Conservation (phyloP, 1,140 invertebrate genomes). For the Drosophila burlai region DNA sequence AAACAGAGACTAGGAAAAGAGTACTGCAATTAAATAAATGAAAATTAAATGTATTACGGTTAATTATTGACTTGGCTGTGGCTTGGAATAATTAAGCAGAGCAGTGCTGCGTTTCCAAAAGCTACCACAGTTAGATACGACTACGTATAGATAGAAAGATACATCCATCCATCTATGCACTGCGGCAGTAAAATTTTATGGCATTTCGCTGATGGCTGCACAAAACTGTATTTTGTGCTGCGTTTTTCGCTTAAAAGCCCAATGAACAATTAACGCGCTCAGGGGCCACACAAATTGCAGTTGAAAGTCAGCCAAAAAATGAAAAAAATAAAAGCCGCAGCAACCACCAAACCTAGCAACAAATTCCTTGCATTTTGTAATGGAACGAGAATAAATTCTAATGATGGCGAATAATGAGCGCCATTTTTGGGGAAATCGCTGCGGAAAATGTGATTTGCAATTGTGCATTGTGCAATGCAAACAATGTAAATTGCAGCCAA, state of each 20-base stretch:
- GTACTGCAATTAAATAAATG: constrained; percentile 46
- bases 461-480: constrained; percentile 30
- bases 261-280: constrained; percentile 52
- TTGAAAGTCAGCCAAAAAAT: constrained; percentile 32
- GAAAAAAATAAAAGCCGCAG: neutral
- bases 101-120: constrained; percentile 58
- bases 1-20: constrained; percentile 28
- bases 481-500: constrained; percentile 26
- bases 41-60: constrained; percentile 62
- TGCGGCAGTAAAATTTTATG: constrained; percentile 39
- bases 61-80: constrained; percentile 53
- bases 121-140: constrained; percentile 8
- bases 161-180: constrained; percentile 14
- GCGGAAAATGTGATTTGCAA: constrained; percentile 39
- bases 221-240: constrained; percentile 24
- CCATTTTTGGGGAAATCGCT: constrained; percentile 29
- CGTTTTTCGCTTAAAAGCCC: constrained; percentile 23
- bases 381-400: constrained; percentile 42
- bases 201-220: constrained; percentile 52
- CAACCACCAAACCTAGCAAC: constrained; percentile 19
- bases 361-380: constrained; percentile 33
- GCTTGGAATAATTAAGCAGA: constrained; percentile 50
- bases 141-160: constrained; percentile 33
- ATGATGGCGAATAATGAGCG: constrained; percentile 31
- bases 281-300: constrained; percentile 43